Conservation (phyloP, 2,113 vertebrate species). For the Cebidichthys violaceus region DNA sequence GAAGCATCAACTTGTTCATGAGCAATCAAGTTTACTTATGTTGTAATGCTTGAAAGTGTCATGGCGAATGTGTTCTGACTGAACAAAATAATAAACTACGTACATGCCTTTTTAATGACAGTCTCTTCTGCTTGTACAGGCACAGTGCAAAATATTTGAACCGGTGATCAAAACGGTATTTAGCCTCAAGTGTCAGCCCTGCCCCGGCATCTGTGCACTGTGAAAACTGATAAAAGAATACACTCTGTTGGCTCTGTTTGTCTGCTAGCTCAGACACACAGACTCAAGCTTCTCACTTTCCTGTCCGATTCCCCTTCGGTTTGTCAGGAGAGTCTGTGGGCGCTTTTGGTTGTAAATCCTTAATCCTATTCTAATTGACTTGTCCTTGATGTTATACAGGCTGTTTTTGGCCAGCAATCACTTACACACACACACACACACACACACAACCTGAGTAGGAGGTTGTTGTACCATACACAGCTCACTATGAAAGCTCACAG, state of each 20-base stretch:
- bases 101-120: constrained; percentile 73
- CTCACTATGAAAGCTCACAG: constrained; percentile 24
- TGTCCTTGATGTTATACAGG: constrained; percentile 45
- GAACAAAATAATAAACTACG: constrained; percentile 74
- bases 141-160: constrained; percentile 13
- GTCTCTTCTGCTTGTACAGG: constrained; percentile 24
- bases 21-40: constrained; percentile 55
- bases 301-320: constrained; percentile 19
- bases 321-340: constrained; percentile 35
- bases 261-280: constrained; percentile 37
- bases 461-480: constrained; percentile 35
- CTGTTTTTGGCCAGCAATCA: constrained; percentile 12
- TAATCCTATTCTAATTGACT: constrained; percentile 81
- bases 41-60: constrained; percentile 70
- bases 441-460: background rate
- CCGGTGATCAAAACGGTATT: constrained; percentile 18
- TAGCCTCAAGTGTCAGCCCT: background rate
- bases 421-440: background rate
- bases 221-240: constrained; percentile 46
- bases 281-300: constrained; percentile 51
- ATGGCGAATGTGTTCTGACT: constrained; percentile 72
- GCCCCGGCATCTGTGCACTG: background rate
- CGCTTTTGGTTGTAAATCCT: constrained; percentile 19
- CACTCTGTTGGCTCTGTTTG: constrained; percentile 36
- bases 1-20: constrained; percentile 55